These are phyloP conservation scores for Cordilura impudica DNA, from an alignment of 2,888 invertebrate species.

Conservation along the genomic window DNA sequence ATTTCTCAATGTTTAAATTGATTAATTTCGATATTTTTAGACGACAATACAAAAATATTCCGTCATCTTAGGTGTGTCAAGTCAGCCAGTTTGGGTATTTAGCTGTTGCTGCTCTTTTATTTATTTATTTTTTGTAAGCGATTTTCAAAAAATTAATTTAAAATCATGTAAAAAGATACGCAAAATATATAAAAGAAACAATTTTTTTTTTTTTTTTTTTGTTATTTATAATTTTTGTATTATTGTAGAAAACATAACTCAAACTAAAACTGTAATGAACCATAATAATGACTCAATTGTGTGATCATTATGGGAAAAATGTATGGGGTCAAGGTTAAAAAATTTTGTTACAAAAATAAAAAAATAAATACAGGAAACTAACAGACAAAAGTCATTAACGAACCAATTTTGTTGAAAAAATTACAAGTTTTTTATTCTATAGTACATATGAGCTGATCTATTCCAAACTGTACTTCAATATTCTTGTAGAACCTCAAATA, in stretches of 20 bases:
- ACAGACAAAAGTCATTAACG: too few relatives aligned
- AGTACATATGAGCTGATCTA: too few relatives aligned
- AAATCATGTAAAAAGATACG: neutral
- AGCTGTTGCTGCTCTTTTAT: too few relatives aligned
- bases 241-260: too few relatives aligned
- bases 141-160: neutral
- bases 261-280: neutral
- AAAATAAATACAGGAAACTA: neutral
- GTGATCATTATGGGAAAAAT: slow-evolving; percentile 21
- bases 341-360: slow-evolving; percentile 13
- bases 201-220: neutral
- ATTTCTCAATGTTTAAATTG: slow-evolving; percentile 3
- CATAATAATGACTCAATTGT: slow-evolving; percentile 23
- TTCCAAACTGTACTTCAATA: too few relatives aligned
- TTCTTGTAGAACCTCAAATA: too few relatives aligned
- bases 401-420: too few relatives aligned
- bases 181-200: neutral
- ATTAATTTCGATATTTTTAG: slow-evolving; percentile 1
- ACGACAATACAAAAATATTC: neutral
- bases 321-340: slow-evolving; percentile 29
- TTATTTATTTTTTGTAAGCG: neutral
- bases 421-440: too few relatives aligned
- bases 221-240: neutral
- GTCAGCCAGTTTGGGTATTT: neutral
- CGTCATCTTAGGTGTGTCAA: slow-evolving; percentile 20